Percentiles rank a stretch among this genome's conserved stretches.
Evolutionary conservation across 37 sponge, comb jelly and placozoan species (phyloP).

Genomic region (Axinella damicornis): DNA sequence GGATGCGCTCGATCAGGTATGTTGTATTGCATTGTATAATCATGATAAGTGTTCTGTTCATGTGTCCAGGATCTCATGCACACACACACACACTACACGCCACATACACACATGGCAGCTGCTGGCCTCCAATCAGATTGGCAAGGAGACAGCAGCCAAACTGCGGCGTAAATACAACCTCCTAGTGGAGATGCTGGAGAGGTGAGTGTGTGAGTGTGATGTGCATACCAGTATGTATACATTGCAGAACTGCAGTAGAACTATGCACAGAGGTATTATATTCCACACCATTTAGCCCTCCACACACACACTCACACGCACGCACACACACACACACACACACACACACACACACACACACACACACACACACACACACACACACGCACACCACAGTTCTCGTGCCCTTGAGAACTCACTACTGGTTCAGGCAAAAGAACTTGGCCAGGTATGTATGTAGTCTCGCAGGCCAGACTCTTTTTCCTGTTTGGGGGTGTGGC

Average conservation of each 20-base stretch:
- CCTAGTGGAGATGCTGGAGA: constrained; percentile 64
- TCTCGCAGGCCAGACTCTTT: no score
- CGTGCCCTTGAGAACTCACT: constrained; percentile 59
- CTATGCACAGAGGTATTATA: no score
- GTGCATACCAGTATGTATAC: neutral
- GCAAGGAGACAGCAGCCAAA: constrained; percentile 71
- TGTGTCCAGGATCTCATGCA: no score
- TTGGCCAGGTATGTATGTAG: constrained; percentile 48
- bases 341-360: constrained; percentile 13
- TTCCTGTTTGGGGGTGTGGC: no score
- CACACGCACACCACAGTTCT: constrained; percentile 37
- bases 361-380: neutral
- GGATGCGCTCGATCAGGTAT: constrained; percentile 54
- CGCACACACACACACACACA: constrained; percentile 14
- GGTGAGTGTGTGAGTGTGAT: constrained; percentile 21
- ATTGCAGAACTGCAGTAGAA: constrained; percentile 1
- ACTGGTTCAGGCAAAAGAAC: constrained; percentile 48
- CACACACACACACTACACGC: constrained; percentile 23
- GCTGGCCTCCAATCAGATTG: constrained; percentile 45
- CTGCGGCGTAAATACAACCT: constrained; percentile 69
- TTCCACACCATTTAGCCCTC: no score
- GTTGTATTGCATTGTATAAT: no score
- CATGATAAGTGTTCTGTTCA: no score
- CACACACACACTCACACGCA: neutral
- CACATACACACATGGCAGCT: constrained; percentile 36